phyloP scores from a whole-genome alignment of 2,888 invertebrate species.

The Apamea sordens region DNA sequence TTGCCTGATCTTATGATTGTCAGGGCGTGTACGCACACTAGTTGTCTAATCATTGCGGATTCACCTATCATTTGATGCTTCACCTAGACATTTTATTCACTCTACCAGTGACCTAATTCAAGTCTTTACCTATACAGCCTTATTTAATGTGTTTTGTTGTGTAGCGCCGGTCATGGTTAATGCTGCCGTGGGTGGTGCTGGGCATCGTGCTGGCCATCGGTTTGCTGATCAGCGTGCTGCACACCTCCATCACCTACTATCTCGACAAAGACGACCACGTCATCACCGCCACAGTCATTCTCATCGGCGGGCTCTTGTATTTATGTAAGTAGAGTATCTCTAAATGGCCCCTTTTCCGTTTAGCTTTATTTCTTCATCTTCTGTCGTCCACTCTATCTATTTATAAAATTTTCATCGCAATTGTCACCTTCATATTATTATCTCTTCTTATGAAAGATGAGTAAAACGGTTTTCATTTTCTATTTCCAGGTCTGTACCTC shows the following conservation, averaged over 20 bases:
- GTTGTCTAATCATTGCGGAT: background rate
- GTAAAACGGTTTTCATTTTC: background rate
- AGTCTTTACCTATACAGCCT: background rate
- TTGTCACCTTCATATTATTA: background rate
- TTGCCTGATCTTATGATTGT: background rate
- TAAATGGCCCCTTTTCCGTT: background rate
- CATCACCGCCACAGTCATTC: constrained; percentile 80
- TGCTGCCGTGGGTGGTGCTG: constrained; percentile 96
- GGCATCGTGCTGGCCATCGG: constrained; percentile 95
- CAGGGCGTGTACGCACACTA: background rate
- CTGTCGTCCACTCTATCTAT: background rate
- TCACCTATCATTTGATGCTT: constrained; percentile 2
- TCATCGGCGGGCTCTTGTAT: constrained; percentile 86
- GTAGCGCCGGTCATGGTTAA: constrained; percentile 95
- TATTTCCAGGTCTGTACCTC: constrained; percentile 92
- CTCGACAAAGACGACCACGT: constrained; percentile 89
- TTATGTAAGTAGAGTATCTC: constrained; percentile 79
- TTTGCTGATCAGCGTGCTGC: constrained; percentile 94
- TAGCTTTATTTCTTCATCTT: background rate
- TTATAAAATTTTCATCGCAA: background rate
- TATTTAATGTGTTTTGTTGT: constrained; percentile 65
- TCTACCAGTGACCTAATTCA: background rate
- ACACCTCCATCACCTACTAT: constrained; percentile 94
- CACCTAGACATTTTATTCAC: background rate
- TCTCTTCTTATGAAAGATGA: background rate